phyloP scores from a whole-genome alignment of 2,888 invertebrate species.

The Platycnemis pennipes region DNA sequence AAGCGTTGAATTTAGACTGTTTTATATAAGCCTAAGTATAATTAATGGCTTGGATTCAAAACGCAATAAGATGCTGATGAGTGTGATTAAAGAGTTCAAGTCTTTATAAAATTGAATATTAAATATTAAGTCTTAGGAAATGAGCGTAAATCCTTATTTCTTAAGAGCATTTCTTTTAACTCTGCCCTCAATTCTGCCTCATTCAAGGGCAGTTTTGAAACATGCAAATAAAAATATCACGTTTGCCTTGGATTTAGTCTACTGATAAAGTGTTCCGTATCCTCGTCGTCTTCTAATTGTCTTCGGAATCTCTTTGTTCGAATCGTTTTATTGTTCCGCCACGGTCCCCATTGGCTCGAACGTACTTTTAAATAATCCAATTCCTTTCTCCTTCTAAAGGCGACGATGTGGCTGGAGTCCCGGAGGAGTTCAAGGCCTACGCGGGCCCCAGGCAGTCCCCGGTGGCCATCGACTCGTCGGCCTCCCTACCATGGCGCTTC shows the following conservation, averaged over 20 bases:
- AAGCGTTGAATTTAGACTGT: too few relatives aligned
- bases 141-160: too few relatives aligned
- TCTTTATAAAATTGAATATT: too few relatives aligned
- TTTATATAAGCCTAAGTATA: too few relatives aligned
- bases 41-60: too few relatives aligned
- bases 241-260: neutral
- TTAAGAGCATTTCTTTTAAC: too few relatives aligned
- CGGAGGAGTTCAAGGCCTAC: conserved; percentile 56
- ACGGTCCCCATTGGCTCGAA: neutral
- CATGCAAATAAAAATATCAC: neutral
- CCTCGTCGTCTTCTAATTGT: neutral
- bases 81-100: too few relatives aligned
- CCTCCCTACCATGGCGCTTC: conserved; percentile 24
- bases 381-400: neutral
- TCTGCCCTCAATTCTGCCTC: too few relatives aligned
- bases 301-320: neutral
- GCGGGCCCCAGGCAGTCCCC: conserved; percentile 33
- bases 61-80: too few relatives aligned
- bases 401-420: neutral
- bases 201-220: too few relatives aligned
- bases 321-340: neutral
- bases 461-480: neutral
- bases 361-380: neutral
- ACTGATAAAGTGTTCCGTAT: neutral
- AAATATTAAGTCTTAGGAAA: too few relatives aligned